Evolutionary conservation across 2,113 vertebrate genomes (phyloP).

Genomic region (Planiliza haematocheilus): DNA sequence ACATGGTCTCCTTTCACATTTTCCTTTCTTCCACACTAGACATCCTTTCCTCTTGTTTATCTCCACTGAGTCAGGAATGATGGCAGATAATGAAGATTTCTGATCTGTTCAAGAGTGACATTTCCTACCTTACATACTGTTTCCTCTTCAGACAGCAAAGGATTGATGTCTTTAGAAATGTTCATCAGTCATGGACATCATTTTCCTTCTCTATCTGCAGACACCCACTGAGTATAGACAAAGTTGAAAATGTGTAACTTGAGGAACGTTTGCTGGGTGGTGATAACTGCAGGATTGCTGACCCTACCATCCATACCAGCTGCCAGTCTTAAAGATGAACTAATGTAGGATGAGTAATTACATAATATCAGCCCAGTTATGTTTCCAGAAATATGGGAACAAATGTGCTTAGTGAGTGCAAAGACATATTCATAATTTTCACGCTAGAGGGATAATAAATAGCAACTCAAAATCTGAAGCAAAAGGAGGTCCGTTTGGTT

Average conservation of each 20-base stretch:
- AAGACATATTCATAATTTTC: too few relatives aligned
- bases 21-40: slow-evolving; percentile 26
- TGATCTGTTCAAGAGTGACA: background rate
- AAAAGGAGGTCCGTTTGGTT: background rate
- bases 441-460: too few relatives aligned
- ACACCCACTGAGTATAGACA: slow-evolving; percentile 32
- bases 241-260: slow-evolving; percentile 27
- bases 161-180: background rate
- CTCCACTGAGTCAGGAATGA: background rate
- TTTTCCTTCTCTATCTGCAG: background rate
- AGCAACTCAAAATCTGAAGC: background rate
- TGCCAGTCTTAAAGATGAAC: slow-evolving; percentile 37
- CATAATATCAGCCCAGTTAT: slow-evolving; percentile 14
- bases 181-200: background rate
- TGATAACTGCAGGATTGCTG: slow-evolving; percentile 49
- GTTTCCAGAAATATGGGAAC: background rate
- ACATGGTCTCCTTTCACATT: slow-evolving; percentile 51
- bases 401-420: too few relatives aligned
- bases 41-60: slow-evolving; percentile 7
- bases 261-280: slow-evolving; percentile 18
- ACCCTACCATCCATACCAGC: slow-evolving; percentile 25
- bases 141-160: slow-evolving; percentile 1
- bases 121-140: background rate
- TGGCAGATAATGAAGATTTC: background rate
- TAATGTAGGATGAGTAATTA: slow-evolving; percentile 14